Conservation (phyloP, 2,888 invertebrate species). For the Melanostoma mellinum region DNA sequence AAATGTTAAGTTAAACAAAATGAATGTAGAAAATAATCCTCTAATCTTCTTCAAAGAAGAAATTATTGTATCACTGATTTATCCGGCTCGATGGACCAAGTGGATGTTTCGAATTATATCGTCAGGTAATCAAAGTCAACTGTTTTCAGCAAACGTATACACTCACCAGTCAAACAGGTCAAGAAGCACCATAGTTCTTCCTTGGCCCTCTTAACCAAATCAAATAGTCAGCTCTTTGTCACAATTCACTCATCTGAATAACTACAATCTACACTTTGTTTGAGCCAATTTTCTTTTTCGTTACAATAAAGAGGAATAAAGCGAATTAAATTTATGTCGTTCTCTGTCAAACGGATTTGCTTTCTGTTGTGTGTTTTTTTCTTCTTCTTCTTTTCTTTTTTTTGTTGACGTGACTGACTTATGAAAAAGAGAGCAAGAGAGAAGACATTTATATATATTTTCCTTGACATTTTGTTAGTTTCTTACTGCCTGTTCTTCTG, state of each 20-base stretch:
- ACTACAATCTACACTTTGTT: constrained; percentile 6
- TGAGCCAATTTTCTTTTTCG: constrained; percentile 5
- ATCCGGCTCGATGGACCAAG: too few species aligned
- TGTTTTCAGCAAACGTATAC: too few species aligned
- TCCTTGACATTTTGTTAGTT: constrained; percentile 59
- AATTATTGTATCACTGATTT: too few species aligned
- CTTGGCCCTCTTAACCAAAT: too few species aligned
- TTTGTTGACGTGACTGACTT: constrained; percentile 6
- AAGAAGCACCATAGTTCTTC: too few species aligned
- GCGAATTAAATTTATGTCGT: constrained; percentile 24
- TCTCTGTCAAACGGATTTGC: constrained; percentile 35
- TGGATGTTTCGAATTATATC: too few species aligned
- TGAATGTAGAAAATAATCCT: too few species aligned
- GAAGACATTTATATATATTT: constrained; percentile 18
- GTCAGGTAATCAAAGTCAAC: too few species aligned
- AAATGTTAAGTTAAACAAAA: too few species aligned
- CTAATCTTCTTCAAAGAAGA: too few species aligned
- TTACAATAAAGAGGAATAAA: constrained; percentile 16
- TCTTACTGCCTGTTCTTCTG: constrained; percentile 5
- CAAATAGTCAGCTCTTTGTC: background rate
- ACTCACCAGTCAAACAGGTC: too few species aligned
- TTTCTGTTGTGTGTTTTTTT: constrained; percentile 10
- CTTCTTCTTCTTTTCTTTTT: constrained; percentile 1
- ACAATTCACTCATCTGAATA: background rate
- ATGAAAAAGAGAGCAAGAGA: background rate